Percentiles rank a stretch among this genome's conserved stretches.
Conservation (phyloP, 2,113 vertebrate species). For the Sitta europaea region DNA sequence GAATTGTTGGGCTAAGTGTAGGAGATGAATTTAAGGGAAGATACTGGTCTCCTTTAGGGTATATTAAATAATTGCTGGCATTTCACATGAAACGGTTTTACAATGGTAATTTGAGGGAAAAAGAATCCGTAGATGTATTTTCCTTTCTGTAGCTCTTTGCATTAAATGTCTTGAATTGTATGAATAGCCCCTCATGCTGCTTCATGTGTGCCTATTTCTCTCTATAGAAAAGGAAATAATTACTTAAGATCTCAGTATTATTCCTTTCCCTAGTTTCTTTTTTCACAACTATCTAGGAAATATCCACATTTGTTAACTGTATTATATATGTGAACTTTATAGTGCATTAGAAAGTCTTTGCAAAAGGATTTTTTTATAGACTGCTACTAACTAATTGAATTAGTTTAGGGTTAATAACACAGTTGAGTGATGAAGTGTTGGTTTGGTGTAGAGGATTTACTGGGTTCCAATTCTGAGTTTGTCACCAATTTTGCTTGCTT, state of each 20-base stretch:
- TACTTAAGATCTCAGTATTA: neutral
- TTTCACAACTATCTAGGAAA: neutral
- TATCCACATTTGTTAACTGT: neutral
- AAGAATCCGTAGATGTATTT: neutral
- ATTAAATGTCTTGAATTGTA: neutral
- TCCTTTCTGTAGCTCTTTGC: neutral
- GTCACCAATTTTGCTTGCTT: neutral
- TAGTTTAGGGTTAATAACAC: neutral
- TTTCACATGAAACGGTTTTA: neutral
- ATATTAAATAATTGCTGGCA: neutral
- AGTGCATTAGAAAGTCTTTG: neutral
- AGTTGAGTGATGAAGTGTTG: neutral
- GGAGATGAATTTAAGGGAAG: neutral
- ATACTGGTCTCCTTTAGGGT: neutral
- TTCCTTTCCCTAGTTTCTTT: slow-evolving; percentile 1
- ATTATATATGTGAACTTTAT: neutral
- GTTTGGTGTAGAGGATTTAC: neutral
- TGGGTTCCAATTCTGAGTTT: neutral
- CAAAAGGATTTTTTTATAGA: neutral
- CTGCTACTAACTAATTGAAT: neutral
- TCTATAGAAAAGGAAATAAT: neutral
- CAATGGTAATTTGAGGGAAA: neutral
- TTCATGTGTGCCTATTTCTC: neutral
- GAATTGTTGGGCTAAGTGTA: neutral
- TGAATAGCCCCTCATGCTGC: neutral